Evolutionary conservation across 2,797 vertebrate genomes (phyloP), one percentile per base, ranked within the genome.

Genomic region (Enteromius fasciolatus): DNA sequence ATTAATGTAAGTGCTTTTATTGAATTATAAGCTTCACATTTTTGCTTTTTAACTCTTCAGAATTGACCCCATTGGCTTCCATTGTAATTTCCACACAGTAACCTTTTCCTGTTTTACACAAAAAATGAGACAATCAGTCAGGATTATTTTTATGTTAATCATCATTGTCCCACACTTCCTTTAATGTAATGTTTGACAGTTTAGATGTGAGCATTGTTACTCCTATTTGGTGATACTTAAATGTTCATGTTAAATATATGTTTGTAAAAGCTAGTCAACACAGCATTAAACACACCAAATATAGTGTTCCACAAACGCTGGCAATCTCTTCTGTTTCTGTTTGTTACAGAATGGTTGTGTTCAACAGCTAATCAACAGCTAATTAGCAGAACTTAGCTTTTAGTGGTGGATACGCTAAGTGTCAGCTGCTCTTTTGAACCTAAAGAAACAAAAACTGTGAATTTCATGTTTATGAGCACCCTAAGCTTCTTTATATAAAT

Each of bases 401-500:
- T 70, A 33, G 25, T 1, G 0, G 39, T 46, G 25, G 17, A 20
- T 52, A 28, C n/a, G 44, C 28, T 12, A 63, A 54, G 10, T 69
- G 48, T 59, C 57, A 80, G 23, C 36, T 41, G 25, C 52, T 70
- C 59, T 61, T 50, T 36, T 44, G 6, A 73, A 73, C 28, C 3
- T 50, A 36, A 50, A 1, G 31, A 81, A 64, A 64, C 79, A 39
- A 50, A 78, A 50, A 36, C 61, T 52, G n/a, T n/a, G 59, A 44
- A 33, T 54, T 23, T 36, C 11, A 36, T 64, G 63, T 76, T 69
- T 82, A 57, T 54, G 6, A 76, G 36, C 48, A 59, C 73, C 59
- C 64, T 46, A 11, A 44, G 72, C 50, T 20, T 33, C 46, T 75
- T 67, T 75, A 52, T 82, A 68, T 57, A 64, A 31, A 64, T 20